Conservation (phyloP, 2,113 vertebrate genomes). For the Nothobranchius kuhntae region DNA sequence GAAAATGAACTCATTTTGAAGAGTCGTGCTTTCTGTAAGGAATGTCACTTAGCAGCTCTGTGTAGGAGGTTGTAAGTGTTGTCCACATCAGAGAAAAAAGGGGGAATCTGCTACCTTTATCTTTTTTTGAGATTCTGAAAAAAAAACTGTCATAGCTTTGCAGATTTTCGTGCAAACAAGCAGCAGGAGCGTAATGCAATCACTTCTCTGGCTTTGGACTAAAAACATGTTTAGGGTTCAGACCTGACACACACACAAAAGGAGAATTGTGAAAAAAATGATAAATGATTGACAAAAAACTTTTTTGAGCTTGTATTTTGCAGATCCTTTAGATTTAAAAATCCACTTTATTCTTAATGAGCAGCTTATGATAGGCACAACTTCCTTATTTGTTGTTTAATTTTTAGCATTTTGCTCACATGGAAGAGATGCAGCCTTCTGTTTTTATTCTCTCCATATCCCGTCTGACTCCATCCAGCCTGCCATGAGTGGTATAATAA, state of each 20-base stretch:
- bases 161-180: background rate
- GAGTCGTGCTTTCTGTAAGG: no score
- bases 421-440: background rate
- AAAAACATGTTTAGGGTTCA: background rate
- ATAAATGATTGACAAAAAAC: background rate
- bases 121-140: no score
- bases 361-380: slow-evolving; percentile 8
- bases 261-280: background rate
- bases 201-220: background rate
- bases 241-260: no score
- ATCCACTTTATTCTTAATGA: background rate
- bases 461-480: background rate
- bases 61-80: no score
- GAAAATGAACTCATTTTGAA: no score
- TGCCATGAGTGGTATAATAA: slow-evolving; percentile 8
- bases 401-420: background rate
- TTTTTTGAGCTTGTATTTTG: background rate
- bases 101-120: no score
- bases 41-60: no score
- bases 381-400: background rate
- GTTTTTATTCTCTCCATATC: slow-evolving; percentile 6
- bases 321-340: background rate
- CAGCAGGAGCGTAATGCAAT: slow-evolving; percentile 1
- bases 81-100: no score
- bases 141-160: background rate